Base-by-base conservation (phyloP, 1,140 invertebrate species). In the Liolophura sinensis region DNA sequence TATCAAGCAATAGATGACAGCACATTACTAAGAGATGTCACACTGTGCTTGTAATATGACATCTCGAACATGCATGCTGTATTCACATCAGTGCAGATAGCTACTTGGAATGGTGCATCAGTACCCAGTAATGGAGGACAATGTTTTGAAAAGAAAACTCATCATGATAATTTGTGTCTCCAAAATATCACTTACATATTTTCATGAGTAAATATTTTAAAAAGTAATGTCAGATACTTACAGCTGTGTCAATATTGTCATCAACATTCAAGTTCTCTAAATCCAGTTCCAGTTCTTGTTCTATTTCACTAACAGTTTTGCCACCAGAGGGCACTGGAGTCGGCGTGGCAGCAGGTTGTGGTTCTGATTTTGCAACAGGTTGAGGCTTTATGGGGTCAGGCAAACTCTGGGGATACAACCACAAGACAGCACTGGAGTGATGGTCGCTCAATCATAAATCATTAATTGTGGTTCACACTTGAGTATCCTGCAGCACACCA, bases 271-370 rank as follows among this genome's bases (percentile, higher is more conserved):
- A 67, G 69, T 83, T 81, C 62, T 82, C 79, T 49, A 87, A 68
- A 67, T 87, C 86, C 25, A 87, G 75, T 66, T 87, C 87, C 56
- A 87, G 70, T 67, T 87, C 86, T 46, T 81, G 80, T 68, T 86
- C 83, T 24, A 85, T 62, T 66, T 85, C 85, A 24, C 83, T 81
- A 58, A 78, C 68, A 62, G 56, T 71, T 62, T 67, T 56, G 24
- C 52, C 70, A 22, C 52, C 68, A n/a, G 52, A 58, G 22, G 62
- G 22, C 24, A 68, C 60, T 51, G 57, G 48, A 11, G 54, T 50
- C 24, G 67, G 61, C 14, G 47, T 31, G 50, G 55, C 46, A 3
- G 67, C 25, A n/a, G 67, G 64, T 31, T 52, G 47, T 1, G 55
- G n/a, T 15, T 56, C n/a, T 56, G 54, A 9, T 20, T 56, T 20